Evolutionary conservation across 2,797 vertebrate genomes (phyloP).

Genomic region (Pangasius krempfi): DNA sequence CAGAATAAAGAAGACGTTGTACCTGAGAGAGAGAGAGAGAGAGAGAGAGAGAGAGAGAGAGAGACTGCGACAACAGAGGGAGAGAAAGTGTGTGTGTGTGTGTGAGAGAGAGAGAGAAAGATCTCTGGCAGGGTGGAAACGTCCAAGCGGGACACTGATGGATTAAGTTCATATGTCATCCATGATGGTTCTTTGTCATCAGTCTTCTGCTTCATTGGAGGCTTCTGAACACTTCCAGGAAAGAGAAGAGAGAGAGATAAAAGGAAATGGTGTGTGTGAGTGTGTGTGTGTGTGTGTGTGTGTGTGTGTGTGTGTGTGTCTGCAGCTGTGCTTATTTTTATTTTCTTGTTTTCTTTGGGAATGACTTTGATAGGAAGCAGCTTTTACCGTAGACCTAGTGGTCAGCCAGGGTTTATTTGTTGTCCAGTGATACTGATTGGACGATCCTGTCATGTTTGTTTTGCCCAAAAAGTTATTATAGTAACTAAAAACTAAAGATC

Average conservation of each 20-base stretch:
- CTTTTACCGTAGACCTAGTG: neutral
- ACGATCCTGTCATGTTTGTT: neutral
- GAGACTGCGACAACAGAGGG: too few relatives aligned
- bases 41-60: neutral
- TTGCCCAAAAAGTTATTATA: neutral
- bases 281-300: conserved; percentile 5
- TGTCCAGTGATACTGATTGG: neutral
- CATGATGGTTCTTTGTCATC: conserved; percentile 62
- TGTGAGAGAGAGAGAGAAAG: conserved; percentile 1
- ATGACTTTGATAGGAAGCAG: neutral
- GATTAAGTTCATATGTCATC: conserved; percentile 65
- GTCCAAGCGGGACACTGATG: conserved; percentile 64
- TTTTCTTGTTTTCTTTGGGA: neutral
- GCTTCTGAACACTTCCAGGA: conserved; percentile 58
- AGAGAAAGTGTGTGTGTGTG: conserved; percentile 2
- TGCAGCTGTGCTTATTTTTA: neutral
- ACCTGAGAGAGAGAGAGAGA: conserved; percentile 46
- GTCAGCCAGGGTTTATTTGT: neutral
- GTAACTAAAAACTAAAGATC: neutral
- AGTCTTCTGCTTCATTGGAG: conserved; percentile 63
- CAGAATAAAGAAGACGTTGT: conserved; percentile 69
- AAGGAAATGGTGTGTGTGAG: neutral
- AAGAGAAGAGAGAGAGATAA: conserved; percentile 27
- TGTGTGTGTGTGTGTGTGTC: conserved; percentile 24
- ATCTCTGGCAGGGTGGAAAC: conserved; percentile 63